Conservation (phyloP, 2,797 vertebrate species). For the Neoniphon sammara region DNA sequence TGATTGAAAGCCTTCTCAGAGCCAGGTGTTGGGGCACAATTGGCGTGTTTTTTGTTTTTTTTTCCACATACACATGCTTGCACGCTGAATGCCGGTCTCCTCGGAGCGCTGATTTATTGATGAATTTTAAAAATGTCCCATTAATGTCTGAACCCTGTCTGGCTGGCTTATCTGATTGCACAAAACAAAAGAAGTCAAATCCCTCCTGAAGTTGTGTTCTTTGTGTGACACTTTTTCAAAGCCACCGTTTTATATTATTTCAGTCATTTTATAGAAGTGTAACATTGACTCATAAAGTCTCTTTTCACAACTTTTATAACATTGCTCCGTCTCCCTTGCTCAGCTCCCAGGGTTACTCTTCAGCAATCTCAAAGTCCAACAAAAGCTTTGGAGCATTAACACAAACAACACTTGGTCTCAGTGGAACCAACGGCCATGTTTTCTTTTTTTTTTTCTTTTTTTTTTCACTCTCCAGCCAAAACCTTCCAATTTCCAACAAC, state of each 20-base stretch:
- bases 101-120: background rate
- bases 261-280: background rate
- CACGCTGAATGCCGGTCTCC: background rate
- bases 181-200: too few species aligned
- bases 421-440: slow-evolving; percentile 23
- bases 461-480: slow-evolving; percentile 29
- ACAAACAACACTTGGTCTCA: slow-evolving; percentile 38
- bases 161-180: slow-evolving; percentile 22
- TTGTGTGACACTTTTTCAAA: slow-evolving; percentile 13
- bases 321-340: slow-evolving; percentile 24
- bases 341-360: slow-evolving; percentile 40
- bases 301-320: slow-evolving; percentile 41
- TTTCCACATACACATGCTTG: background rate
- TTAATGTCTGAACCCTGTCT: slow-evolving; percentile 1
- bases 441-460: slow-evolving; percentile 18
- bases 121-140: background rate
- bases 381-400: slow-evolving; percentile 54
- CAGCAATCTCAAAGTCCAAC: slow-evolving; percentile 8
- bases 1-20: slow-evolving; percentile 17
- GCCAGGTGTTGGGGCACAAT: background rate
- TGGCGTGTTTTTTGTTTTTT: too few species aligned
- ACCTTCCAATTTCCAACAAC: slow-evolving; percentile 27
- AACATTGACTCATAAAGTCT: slow-evolving; percentile 45
- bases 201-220: background rate
- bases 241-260: slow-evolving; percentile 29